Percentiles rank a stretch among this genome's conserved stretches.
Conservation (phyloP, 2,797 vertebrate genomes). For the Graptemys geographica region DNA sequence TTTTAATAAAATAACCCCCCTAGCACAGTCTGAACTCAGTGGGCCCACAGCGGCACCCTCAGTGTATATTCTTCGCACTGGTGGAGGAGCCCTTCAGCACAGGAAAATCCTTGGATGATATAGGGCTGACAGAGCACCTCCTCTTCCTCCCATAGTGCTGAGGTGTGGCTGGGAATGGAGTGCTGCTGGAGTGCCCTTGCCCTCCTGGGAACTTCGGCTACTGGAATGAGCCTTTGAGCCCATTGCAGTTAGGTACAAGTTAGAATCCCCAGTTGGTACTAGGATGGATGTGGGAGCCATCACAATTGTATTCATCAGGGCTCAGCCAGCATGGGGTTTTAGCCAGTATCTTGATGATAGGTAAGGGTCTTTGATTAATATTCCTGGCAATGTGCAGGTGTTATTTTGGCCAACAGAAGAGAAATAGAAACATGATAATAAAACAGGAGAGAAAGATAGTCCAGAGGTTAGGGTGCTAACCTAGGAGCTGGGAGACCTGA, state of each 20-base stretch:
- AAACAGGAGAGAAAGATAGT: background rate
- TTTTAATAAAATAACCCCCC: constrained; percentile 16
- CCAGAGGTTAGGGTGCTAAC: background rate
- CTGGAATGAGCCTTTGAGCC: background rate
- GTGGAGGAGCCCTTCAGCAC: rapidly evolving
- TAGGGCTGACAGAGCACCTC: background rate
- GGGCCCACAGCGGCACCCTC: background rate
- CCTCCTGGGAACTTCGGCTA: background rate
- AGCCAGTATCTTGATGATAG: background rate
- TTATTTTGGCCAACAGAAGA: background rate
- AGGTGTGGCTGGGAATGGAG: background rate
- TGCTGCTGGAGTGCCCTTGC: background rate
- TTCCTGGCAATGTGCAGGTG: background rate
- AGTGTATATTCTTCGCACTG: background rate
- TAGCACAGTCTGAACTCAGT: background rate
- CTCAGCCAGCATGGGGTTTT: background rate
- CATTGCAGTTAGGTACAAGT: background rate
- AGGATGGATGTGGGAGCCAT: background rate
- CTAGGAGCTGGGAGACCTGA: background rate
- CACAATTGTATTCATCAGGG: background rate
- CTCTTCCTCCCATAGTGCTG: rapidly evolving
- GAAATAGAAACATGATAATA: background rate
- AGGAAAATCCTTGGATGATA: background rate
- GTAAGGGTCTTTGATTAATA: background rate
- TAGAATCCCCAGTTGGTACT: background rate